A percentile compares a stretch with the other conserved stretches of the same genome.
Conservation (phyloP, 2,888 invertebrate genomes). For the Octodonta nipae region DNA sequence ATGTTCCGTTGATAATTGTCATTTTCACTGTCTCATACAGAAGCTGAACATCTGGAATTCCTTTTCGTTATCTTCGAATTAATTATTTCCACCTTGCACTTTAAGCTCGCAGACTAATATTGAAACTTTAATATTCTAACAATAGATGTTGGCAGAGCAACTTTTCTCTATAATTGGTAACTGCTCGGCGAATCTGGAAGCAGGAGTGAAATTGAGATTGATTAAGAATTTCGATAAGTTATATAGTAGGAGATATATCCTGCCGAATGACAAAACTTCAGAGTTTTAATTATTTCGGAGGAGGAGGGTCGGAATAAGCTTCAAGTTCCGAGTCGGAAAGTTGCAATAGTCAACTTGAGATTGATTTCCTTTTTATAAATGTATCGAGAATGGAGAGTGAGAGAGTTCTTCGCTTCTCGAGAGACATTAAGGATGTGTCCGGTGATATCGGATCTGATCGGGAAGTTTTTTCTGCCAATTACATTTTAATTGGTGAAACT, state of each 20-base stretch:
- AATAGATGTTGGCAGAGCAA: background rate
- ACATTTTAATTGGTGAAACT: no score
- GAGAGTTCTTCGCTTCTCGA: no score
- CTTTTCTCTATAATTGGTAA: conserved; percentile 15
- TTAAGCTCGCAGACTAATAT: conserved; percentile 1
- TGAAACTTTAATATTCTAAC: conserved; percentile 1
- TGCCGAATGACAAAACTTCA: conserved; percentile 4
- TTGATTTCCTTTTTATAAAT: conserved; percentile 1
- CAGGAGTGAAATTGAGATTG: no score
- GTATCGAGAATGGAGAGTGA: no score
- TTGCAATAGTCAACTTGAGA: background rate
- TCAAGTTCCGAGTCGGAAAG: background rate
- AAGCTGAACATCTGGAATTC: background rate
- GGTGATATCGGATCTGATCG: no score
- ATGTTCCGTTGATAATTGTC: no score
- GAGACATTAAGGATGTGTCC: no score
- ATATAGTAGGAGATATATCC: no score
- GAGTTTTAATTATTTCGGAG: conserved; percentile 1
- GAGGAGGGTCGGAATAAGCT: background rate
- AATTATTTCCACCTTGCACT: conserved; percentile 1
- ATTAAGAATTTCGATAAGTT: conserved; percentile 16
- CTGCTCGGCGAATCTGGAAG: conserved; percentile 14
- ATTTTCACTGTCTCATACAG: no score
- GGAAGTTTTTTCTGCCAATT: no score
- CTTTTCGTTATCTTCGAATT: conserved; percentile 1